Conservation (phyloP, 2,888 invertebrate genomes). For the Ferrisia virgata region DNA sequence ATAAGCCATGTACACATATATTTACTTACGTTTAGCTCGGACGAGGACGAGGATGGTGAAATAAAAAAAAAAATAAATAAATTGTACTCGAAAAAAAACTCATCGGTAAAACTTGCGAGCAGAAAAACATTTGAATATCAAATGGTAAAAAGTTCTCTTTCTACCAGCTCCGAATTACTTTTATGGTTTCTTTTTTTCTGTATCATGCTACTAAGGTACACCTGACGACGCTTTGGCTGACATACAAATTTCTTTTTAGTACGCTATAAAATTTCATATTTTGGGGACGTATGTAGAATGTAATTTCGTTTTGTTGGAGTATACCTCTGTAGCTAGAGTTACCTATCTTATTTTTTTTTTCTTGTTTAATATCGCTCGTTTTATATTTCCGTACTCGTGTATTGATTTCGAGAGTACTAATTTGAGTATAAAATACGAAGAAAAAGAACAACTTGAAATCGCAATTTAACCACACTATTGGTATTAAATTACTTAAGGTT, state of each 20-base stretch:
- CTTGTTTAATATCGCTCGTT: background rate
- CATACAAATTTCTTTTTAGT: constrained; percentile 43
- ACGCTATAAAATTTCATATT: constrained; percentile 40
- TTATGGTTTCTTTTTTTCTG: constrained; percentile 30
- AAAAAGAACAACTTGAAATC: background rate
- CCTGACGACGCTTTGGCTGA: constrained; percentile 41
- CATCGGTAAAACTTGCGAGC: background rate
- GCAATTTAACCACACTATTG: background rate
- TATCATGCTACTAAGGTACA: constrained; percentile 42
- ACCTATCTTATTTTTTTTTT: background rate
- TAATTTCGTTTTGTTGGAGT: constrained; percentile 3
- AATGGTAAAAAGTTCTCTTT: constrained; percentile 31
- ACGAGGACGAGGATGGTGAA: background rate
- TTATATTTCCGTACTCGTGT: background rate
- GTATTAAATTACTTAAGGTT: background rate
- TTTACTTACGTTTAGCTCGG: background rate
- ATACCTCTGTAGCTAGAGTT: background rate
- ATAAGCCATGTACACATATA: background rate
- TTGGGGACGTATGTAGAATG: constrained; percentile 35
- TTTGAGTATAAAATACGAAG: background rate
- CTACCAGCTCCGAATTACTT: constrained; percentile 28
- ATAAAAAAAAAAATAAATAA: background rate
- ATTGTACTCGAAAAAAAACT: background rate
- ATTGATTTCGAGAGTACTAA: constrained; percentile 1
- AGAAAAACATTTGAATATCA: constrained; percentile 25